phyloP scores from a whole-genome alignment of 2,113 vertebrate species.

The Plecotus auritus region DNA sequence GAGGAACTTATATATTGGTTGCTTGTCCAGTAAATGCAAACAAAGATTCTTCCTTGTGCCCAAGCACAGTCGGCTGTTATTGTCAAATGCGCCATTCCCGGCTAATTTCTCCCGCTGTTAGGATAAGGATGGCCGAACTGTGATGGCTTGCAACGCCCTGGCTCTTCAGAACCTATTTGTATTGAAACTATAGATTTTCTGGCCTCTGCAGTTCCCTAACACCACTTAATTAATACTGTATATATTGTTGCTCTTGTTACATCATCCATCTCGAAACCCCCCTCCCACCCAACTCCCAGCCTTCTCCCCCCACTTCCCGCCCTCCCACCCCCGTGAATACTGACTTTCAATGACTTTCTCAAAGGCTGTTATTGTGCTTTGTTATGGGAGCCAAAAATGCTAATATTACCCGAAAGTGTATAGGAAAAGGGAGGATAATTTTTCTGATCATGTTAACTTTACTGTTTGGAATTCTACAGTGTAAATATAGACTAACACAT shows the following conservation, averaged over 20 bases:
- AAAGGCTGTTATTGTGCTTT: neutral
- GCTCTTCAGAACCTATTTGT: neutral
- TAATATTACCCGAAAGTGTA: no score
- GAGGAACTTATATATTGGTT: neutral
- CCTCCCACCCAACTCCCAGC: no score
- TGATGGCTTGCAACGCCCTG: rapidly evolving
- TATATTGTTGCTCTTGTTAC: neutral
- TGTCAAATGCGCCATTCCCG: neutral
- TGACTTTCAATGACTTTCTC: neutral
- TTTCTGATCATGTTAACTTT: neutral
- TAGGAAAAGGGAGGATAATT: neutral
- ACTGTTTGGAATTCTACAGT: neutral
- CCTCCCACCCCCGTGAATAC: neutral
- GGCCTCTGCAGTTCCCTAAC: neutral
- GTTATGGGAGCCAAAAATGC: neutral
- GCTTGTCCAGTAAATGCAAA: neutral
- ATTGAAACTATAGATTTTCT: neutral
- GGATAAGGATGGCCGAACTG: neutral
- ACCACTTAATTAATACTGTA: neutral
- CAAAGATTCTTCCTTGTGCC: neutral
- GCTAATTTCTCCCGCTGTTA: neutral
- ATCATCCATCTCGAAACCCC: neutral
- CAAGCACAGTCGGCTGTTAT: neutral
- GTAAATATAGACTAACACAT: neutral
- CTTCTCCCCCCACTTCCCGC: rapidly evolving